These are phyloP conservation scores for Andrena marginata DNA, from an alignment of 2,888 invertebrate species.

Conservation along the genomic window DNA sequence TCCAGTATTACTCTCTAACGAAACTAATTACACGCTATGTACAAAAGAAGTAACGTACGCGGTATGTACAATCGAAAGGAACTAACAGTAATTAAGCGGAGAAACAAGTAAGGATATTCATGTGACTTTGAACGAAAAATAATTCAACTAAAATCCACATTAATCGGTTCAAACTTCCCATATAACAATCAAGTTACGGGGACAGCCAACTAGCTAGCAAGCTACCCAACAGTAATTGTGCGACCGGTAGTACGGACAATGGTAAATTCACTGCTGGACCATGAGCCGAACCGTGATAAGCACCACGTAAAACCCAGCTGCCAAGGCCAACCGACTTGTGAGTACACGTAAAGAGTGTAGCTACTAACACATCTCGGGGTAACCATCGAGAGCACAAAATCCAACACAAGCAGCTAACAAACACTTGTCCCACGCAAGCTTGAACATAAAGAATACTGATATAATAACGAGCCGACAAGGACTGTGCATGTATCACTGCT, in stretches of 20 bases:
- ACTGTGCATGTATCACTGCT: not conserved
- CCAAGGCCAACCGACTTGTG: conserved; percentile 83
- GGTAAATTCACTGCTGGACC: conserved; percentile 82
- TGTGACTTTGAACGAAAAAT: conserved; percentile 11
- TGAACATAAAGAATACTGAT: conserved; percentile 64
- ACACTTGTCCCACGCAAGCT: conserved; percentile 81
- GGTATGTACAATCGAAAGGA: not conserved
- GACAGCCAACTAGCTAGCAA: conserved; percentile 81
- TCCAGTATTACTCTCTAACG: not conserved
- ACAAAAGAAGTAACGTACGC: not conserved
- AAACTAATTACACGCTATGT: not conserved
- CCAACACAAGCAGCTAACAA: conserved; percentile 82
- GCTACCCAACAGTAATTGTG: conserved; percentile 82
- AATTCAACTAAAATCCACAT: not conserved
- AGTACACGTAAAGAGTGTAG: conserved; percentile 81
- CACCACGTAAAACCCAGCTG: conserved; percentile 82
- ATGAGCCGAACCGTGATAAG: conserved; percentile 81
- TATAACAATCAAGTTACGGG: conserved; percentile 66
- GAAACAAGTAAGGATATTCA: conserved; percentile 1
- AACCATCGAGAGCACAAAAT: conserved; percentile 81
- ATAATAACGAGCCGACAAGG: conserved; percentile 6
- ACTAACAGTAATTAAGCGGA: not conserved
- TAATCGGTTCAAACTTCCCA: conserved; percentile 20
- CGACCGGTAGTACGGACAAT: conserved; percentile 81
- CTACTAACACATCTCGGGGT: conserved; percentile 77